These are phyloP conservation scores for Drosophila buzzatii DNA, from an alignment of 2,888 invertebrate species.

Conservation along the genomic window DNA sequence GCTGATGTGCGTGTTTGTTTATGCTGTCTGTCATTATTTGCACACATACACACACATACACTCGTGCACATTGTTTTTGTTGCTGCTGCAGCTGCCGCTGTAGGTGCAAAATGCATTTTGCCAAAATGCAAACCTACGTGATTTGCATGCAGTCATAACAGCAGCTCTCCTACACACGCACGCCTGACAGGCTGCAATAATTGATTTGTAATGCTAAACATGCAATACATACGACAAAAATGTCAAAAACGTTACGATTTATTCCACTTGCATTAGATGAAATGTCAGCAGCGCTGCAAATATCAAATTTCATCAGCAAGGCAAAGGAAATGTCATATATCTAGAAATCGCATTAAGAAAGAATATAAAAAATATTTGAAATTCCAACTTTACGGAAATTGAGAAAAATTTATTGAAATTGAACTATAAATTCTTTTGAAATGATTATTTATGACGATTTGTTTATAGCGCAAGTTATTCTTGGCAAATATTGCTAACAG, in stretches of 20 bases:
- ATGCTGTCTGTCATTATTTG: conserved; percentile 79
- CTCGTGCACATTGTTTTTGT: conserved; percentile 37
- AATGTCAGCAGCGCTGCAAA: background rate
- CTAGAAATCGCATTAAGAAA: background rate
- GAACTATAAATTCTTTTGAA: background rate
- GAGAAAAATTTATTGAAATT: background rate
- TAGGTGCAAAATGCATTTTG: conserved; percentile 79
- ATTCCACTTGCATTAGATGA: conserved; percentile 10
- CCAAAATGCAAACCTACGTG: conserved; percentile 78
- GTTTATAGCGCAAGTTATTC: background rate
- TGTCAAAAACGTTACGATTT: conserved; percentile 39
- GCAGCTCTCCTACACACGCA: conserved; percentile 13
- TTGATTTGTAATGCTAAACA: conserved; percentile 81
- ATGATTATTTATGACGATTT: background rate
- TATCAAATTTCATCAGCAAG: background rate
- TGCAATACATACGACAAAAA: conserved; percentile 44
- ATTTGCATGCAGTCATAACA: conserved; percentile 70
- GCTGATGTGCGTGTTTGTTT: conserved; percentile 78
- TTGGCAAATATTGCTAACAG: background rate
- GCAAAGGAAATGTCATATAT: background rate
- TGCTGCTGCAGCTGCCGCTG: conserved; percentile 47
- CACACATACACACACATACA: conserved; percentile 34
- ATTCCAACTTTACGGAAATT: background rate
- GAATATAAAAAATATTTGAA: background rate
- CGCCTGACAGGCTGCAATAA: conserved; percentile 58